phyloP scores from a whole-genome alignment of 2,888 invertebrate species.

The Electrophaes corylata region DNA sequence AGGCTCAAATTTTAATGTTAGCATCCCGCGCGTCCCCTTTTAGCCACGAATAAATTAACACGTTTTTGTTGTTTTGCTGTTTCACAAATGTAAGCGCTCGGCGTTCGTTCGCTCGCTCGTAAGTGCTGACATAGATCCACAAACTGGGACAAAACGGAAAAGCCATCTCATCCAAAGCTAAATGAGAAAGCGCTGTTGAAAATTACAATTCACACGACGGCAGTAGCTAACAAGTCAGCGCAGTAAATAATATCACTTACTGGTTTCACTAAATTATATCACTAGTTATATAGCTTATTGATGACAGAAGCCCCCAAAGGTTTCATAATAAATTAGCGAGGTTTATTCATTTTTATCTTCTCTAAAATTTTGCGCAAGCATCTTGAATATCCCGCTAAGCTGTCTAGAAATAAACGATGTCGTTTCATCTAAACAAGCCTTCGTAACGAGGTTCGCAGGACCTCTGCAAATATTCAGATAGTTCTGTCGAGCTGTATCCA shows the following conservation, averaged over 20 bases:
- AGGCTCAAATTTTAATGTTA: conserved; percentile 82
- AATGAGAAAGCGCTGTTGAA: conserved; percentile 15
- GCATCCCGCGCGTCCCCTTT: conserved; percentile 58
- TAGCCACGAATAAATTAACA: conserved; percentile 76
- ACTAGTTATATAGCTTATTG: not conserved
- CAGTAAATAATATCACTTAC: not conserved
- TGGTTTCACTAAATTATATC: not conserved
- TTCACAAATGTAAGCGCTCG: conserved; percentile 47
- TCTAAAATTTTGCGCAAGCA: conserved; percentile 1
- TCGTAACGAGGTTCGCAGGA: conserved; percentile 26
- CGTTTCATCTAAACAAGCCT: conserved; percentile 28
- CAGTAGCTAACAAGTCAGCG: not conserved
- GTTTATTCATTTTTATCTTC: conserved; percentile 5
- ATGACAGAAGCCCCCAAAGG: not conserved
- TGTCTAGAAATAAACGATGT: conserved; percentile 28
- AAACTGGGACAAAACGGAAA: conserved; percentile 28
- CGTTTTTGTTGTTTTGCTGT: conserved; percentile 59
- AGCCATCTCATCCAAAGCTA: conserved; percentile 22
- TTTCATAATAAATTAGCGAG: not conserved
- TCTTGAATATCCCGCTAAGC: conserved; percentile 20
- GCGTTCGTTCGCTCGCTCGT: conserved; percentile 20
- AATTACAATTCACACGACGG: not conserved
- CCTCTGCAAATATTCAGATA: conserved; percentile 34
- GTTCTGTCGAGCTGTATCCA: conserved; percentile 33
- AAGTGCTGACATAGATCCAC: conserved; percentile 30